These are phyloP conservation scores for Apodemus sylvaticus DNA, from an alignment of 2,113 vertebrate genomes.

Conservation along the genomic window DNA sequence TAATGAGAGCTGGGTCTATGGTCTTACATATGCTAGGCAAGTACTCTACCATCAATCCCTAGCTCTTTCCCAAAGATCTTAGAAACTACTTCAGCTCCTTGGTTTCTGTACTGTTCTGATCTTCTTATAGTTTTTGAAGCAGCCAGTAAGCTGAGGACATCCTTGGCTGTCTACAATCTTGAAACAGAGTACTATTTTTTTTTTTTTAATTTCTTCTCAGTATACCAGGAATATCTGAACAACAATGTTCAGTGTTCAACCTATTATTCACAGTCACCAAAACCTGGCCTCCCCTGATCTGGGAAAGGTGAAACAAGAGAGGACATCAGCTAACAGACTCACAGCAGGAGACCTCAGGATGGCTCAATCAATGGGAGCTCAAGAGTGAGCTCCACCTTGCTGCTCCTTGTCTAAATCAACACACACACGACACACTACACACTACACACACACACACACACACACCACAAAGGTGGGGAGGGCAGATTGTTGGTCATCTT, in stretches of 20 bases:
- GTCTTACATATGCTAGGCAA: neutral
- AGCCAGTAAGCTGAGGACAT: neutral
- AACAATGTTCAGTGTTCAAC: neutral
- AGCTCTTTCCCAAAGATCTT: neutral
- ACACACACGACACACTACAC: neutral
- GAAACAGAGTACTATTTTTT: neutral
- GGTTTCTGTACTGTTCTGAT: neutral
- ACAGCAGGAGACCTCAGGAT: neutral
- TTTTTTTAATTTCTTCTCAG: neutral
- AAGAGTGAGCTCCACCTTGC: rapidly evolving
- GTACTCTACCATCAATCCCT: neutral
- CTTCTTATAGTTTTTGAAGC: neutral
- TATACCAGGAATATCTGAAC: neutral
- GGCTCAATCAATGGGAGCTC: neutral
- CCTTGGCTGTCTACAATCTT: neutral
- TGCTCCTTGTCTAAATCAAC: neutral
- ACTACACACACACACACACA: neutral
- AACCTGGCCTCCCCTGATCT: neutral
- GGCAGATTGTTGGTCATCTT: no score
- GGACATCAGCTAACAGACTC: neutral
- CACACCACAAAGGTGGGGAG: neutral
- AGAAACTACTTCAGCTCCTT: neutral
- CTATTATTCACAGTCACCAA: neutral
- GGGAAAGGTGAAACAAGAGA: neutral
- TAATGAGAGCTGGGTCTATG: no score